Base-by-base conservation (phyloP, 2,888 invertebrate species). In the Drosophila anomalata region DNA sequence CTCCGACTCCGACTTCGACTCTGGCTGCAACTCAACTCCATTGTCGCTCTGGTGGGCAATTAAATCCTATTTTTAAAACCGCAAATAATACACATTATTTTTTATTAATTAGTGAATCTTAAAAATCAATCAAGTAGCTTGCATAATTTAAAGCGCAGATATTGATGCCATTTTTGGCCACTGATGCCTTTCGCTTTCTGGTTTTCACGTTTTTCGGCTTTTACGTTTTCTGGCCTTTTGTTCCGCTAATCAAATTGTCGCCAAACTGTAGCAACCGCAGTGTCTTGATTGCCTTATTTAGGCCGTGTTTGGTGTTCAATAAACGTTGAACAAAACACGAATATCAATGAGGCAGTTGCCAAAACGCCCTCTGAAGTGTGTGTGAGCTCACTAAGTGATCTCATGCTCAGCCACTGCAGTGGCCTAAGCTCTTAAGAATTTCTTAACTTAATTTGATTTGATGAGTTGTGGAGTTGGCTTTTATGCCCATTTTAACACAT, bases 161-260 rank as follows among this genome's bases (percentile, higher is more conserved):
- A 17, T 66, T 54, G 47, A 51, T 54, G 57, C 57, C 36, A 57
- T 58, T 70, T 62, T 62, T 29, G 67, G 48, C 47, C 44, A 42
- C 11, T 8, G 44, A 44, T 59, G 33, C 83, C 86, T 74, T 56
- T 44, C 59, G 77, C 81, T 84, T 86, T 83, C 86, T 75, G 79
- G 77, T 79, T 77, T 78, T 78, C 71, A 77, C 71, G 8, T 41
- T 8, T 58, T 70, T 3, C 22, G 22, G 29, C 2, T 29, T 29
- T 29, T 29, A 29, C 29, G 29, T 29, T 29, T 56, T 62, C 31
- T 52, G 78, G 20, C 17, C 46, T 63, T 33, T 63, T 39, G 46
- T 53, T 41, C 31, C 65, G 68, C 84, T 83, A 83, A 83, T 86
- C 81, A 77, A 83, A 86, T 86, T 83, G 82, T 83, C 87, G 73